Conservation (phyloP, 2,113 vertebrate species). For the Zosterops pallidus region DNA sequence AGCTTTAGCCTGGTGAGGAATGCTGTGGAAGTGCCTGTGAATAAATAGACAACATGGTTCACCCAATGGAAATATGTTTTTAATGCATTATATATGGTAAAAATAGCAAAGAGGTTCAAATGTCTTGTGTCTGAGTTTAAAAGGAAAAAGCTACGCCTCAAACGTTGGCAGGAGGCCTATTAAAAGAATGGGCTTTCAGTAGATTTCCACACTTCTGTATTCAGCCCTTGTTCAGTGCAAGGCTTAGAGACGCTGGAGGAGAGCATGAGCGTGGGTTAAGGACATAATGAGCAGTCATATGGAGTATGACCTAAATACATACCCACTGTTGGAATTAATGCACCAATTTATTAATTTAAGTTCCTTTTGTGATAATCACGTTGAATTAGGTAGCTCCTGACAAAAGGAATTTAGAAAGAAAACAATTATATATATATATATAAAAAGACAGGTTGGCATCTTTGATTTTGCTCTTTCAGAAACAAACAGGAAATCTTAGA, state of each 20-base stretch:
- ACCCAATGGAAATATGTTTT: background rate
- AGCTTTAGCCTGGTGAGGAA: background rate
- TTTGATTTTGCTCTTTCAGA: background rate
- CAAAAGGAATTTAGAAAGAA: conserved; percentile 10
- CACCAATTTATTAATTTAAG: background rate
- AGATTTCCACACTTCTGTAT: background rate
- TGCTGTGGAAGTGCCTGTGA: background rate
- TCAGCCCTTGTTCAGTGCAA: background rate
- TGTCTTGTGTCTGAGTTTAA: background rate
- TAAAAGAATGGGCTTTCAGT: background rate
- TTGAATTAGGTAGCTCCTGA: background rate
- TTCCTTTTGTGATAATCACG: background rate
- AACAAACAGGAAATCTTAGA: background rate
- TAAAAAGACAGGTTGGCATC: background rate
- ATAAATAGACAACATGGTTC: background rate
- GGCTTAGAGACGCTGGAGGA: background rate
- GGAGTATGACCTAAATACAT: conserved; percentile 7
- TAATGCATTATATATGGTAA: background rate
- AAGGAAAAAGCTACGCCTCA: background rate
- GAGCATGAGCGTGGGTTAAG: background rate
- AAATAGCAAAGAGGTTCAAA: conserved; percentile 1
- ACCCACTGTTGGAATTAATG: background rate
- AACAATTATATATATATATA: background rate
- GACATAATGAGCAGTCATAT: background rate
- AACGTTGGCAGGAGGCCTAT: accelerated